Evolutionary conservation across 2,888 invertebrate species (phyloP), one percentile per base, ranked within the genome.

Genomic region (Amphipoea lucens): DNA sequence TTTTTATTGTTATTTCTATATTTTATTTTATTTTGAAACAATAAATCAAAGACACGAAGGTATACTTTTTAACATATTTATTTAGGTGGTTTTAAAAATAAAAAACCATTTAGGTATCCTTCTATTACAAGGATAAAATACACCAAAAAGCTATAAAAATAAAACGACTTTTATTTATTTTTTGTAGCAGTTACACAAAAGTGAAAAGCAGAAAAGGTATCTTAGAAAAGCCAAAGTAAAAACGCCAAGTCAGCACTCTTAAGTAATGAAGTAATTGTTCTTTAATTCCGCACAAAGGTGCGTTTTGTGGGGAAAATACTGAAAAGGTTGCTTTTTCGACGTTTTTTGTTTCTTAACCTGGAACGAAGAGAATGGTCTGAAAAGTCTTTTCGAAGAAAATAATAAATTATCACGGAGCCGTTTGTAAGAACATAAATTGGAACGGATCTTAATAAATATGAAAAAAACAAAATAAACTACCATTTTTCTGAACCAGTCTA

Each of bases 241-340:
- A 76, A 72, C n/a, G 62, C n/a, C 62, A 85, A 85, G 76, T 68
- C 84, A 48, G 71, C 76, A 76, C 82, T 82, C 74, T 77, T 84
- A 82, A 82, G 84, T 85, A 85, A 85, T 76, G 74, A 85, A 76
- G 82, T 85, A 82, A 85, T 82, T 85, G 79, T 85, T 78, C 85
- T 85, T 84, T 73, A 75, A 84, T 84, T 72, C 74, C 62, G 20
- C 45, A 76, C 76, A 78, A 85, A 68, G 48, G 78, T 69, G 42
- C 36, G 68, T 74, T 78, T 78, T 85, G 70, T 76, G 65, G 63
- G 17, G 14, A 48, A 81, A 82, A 79, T 72, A 57, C 65, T 74
- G 74, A 82, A 74, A 74, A 85, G 62, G 68, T 72, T 68, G 63
- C 62, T 74, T 67, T 74, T 74, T 60, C 40, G 45, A 63, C 51